phyloP scores from a whole-genome alignment of 2,113 vertebrate species.

The Aspidoscelis tigris region DNA sequence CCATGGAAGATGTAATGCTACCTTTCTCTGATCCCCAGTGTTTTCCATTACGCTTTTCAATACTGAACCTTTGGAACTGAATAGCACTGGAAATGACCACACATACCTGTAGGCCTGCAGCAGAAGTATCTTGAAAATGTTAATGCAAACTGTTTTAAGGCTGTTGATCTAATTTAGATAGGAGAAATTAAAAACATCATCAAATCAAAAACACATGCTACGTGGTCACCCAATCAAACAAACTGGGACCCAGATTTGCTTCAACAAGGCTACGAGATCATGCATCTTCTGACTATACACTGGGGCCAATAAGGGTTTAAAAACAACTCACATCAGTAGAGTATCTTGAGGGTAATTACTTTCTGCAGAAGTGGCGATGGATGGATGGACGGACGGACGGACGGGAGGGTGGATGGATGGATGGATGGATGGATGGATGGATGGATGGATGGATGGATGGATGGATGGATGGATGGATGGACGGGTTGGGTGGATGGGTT shows the following conservation, averaged over 20 bases:
- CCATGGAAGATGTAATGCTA: not conserved
- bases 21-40: not conserved
- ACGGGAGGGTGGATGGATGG: not conserved
- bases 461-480: not conserved
- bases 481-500: not conserved
- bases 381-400: too few species aligned
- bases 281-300: too few species aligned
- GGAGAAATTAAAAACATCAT: not conserved
- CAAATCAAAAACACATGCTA: not conserved
- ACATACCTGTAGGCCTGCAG: constrained; percentile 92
- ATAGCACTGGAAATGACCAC: not conserved
- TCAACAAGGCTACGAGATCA: too few species aligned
- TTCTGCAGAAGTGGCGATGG: not conserved
- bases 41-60: constrained; percentile 18
- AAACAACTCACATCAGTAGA: not conserved
- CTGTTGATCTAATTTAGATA: constrained; percentile 83
- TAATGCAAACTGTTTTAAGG: constrained; percentile 81
- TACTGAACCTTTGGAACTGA: not conserved
- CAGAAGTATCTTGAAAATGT: constrained; percentile 88
- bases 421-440: too few species aligned
- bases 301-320: too few species aligned
- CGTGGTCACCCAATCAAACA: too few species aligned
- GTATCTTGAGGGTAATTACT: not conserved
- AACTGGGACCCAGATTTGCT: too few species aligned
- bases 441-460: too few species aligned